Evolutionary conservation across 2,797 vertebrate genomes (phyloP), one percentile per base, ranked within the genome.

Genomic region (Sebastes wilsoni): DNA sequence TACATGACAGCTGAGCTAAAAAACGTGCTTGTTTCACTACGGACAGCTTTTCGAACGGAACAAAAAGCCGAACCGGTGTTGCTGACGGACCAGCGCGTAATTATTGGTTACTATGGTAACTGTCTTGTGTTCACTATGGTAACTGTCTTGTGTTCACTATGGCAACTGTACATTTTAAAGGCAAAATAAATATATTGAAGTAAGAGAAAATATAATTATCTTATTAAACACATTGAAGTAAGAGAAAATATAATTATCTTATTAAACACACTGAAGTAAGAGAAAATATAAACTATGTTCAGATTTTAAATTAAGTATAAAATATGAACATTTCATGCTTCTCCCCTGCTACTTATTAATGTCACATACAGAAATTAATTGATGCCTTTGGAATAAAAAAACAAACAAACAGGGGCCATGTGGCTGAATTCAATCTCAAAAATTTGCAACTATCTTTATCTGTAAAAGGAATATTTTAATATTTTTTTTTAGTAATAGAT

Each of bases 21-120:
- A n/a, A 1, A 1, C 6, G 14, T 22, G 1, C n/a, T 55, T 85
- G 88, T 93, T 90, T 89, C 85, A 9, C 22, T 16, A 77, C 93
- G 88, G 85, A 62, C 8, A 6, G 7, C 1, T 89, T 76, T 62
- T 11, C 55, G 16, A 20, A 74, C 84, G 92, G 84, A 92, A 78
- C 65, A 54, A 34, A 62, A 46, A 34, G 66, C 20, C 80, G 90
- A 20, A 60, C 28, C 0, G 1, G 8, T 81, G 76, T 80, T 6
- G 1, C 4, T 25, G 46, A 61, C 82, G 90, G 69, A 87, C 90
- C 64, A 49, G 9, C 22, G 36, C 55, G 62, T 70, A 58, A 3
- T 13, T 22, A 20, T 18, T 22, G 12, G 82, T 87, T 75, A 75
- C 71, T 14, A 54, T 58, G 52, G 78, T n/a, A 62, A 83, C 54